Base-by-base conservation (phyloP, 2,113 vertebrate species). In the Hylia prasina region DNA sequence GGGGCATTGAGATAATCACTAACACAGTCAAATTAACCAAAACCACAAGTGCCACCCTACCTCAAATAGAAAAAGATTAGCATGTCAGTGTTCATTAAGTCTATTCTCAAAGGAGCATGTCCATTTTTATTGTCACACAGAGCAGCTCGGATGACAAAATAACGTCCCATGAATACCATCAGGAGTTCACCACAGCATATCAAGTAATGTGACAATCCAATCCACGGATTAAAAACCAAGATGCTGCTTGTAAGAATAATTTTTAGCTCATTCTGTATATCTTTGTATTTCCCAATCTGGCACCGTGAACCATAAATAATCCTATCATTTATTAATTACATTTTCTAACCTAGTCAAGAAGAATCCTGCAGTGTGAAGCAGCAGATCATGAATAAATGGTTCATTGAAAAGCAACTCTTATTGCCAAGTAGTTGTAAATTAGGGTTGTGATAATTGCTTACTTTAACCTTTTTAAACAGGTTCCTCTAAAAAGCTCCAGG, bases 281-380 rank as follows among this genome's bases (percentile, higher is more conserved):
- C 96, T 94, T 97, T 98, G 97, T 98, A 93, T 96, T 97, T 97
- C 88, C 85, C 95, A 97, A 97, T 98, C 97, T 97, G 97, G 96
- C 97, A 97, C 97, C 83, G 0, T 95, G 98, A 98, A 98, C 98
- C 98, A 98, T 98, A 98, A 98, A 98, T 98, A 98, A 98, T 98
- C 97, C 98, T 97, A 97, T 97, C 96, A 98, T 98, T 98, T 98
- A 98, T 98, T 98, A 98, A 98, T 98, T 98, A 98, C 97, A 95
- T 97, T 96, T 96, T 96, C 97, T 97, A 97, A 97, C 97, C 97
- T 95, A 96, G 97, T 97, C 98, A 98, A 97, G 97, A 97, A 98
- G 97, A 97, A 97, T 92, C 97, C 97, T 82, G 94, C 95, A 87
- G 96, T 84, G 96, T 96, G 97, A 96, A 96, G 97, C 97, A 97